A percentile compares a stretch with the other conserved stretches of the same genome.
Evolutionary conservation across 2,888 invertebrate species (phyloP).

Genomic region (Phoenoteleia sp.): DNA sequence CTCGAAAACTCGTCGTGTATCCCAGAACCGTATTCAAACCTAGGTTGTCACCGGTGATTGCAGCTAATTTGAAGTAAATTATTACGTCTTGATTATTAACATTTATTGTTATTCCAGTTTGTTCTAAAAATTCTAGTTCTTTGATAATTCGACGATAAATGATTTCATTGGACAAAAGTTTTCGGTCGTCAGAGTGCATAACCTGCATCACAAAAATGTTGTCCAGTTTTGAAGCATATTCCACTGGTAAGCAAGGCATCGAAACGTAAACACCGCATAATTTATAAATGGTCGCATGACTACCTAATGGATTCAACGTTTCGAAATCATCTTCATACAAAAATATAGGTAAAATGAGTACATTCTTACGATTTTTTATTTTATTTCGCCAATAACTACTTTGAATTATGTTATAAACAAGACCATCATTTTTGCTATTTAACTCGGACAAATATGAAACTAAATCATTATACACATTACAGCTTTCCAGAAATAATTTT

Average conservation of each 20-base stretch:
- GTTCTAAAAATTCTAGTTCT: neutral
- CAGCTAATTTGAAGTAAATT: slow-evolving; percentile 4
- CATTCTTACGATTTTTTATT: neutral
- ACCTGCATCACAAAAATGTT: slow-evolving; percentile 4
- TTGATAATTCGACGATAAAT: slow-evolving; percentile 14
- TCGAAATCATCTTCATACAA: slow-evolving; percentile 18
- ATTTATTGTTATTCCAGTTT: neutral
- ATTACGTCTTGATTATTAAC: neutral
- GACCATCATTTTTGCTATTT: neutral
- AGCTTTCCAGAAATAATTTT: neutral
- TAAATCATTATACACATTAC: no score
- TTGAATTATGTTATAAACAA: slow-evolving; percentile 28
- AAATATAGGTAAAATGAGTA: slow-evolving; percentile 6
- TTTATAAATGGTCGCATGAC: slow-evolving; percentile 9
- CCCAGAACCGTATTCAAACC: no score
- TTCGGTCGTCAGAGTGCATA: slow-evolving; percentile 13
- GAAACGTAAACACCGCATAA: slow-evolving; percentile 1
- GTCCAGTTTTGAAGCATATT: slow-evolving; percentile 8
- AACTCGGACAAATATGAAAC: slow-evolving; percentile 3
- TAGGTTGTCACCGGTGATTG: slow-evolving; percentile 20
- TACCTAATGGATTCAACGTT: slow-evolving; percentile 10
- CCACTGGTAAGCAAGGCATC: neutral
- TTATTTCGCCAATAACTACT: slow-evolving; percentile 11
- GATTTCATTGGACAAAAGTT: neutral
- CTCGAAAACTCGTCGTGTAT: neutral